phyloP scores from a whole-genome alignment of 2,113 vertebrate genomes.

The Lophius piscatorius region DNA sequence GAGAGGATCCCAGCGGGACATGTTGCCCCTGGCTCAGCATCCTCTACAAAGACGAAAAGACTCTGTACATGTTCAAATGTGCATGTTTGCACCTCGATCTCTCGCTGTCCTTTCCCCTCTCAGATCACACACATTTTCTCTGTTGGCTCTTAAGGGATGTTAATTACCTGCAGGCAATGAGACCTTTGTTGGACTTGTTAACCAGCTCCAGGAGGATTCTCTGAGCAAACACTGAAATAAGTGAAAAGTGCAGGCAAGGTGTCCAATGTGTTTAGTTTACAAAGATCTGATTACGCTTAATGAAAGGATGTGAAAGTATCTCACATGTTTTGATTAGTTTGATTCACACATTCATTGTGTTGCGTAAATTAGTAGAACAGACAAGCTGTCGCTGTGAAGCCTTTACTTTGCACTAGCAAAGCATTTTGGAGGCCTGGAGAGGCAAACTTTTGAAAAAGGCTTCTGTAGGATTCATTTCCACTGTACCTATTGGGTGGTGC shows the following conservation, averaged over 20 bases:
- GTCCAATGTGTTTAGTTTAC: too few species aligned
- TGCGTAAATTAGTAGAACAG: too few species aligned
- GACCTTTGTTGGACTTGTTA: constrained; percentile 34
- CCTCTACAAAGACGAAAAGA: constrained; percentile 27
- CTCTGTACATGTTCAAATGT: constrained; percentile 26
- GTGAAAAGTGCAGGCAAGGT: neutral
- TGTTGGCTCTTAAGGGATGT: constrained; percentile 32
- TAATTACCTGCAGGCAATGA: constrained; percentile 52
- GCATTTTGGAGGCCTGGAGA: too few species aligned
- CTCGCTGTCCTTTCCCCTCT: constrained; percentile 5
- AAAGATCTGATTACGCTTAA: too few species aligned
- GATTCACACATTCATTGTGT: too few species aligned
- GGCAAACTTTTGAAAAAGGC: too few species aligned
- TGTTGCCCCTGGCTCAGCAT: constrained; percentile 32
- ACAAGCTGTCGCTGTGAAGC: too few species aligned
- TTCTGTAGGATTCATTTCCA: too few species aligned
- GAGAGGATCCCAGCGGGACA: constrained; percentile 22
- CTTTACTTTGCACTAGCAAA: too few species aligned
- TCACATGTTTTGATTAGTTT: too few species aligned
- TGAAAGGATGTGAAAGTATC: too few species aligned
- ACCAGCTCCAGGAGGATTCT: constrained; percentile 29
- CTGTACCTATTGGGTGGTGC: too few species aligned
- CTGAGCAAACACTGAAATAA: constrained; percentile 22
- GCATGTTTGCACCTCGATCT: constrained; percentile 36
- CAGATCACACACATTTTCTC: constrained; percentile 10